phyloP scores from a whole-genome alignment of 2,888 invertebrate species.

The Lithophane ornitopus region DNA sequence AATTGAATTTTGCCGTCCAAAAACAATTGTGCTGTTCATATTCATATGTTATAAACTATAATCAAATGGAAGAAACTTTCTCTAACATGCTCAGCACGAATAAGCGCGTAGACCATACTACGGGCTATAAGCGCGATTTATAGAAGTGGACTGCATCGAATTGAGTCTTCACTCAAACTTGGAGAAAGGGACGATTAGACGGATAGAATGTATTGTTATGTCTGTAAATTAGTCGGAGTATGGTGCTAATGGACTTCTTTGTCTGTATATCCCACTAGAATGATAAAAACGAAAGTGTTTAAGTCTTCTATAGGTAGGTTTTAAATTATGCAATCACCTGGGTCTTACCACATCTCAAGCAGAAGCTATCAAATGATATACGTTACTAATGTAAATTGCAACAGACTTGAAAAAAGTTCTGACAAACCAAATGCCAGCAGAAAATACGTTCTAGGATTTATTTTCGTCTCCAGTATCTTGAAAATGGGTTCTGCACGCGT shows the following conservation, averaged over 20 bases:
- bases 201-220: conserved; percentile 35
- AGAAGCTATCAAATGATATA: not conserved
- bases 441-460: not conserved
- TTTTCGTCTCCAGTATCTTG: not conserved
- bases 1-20: conserved; percentile 45
- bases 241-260: conserved; percentile 45
- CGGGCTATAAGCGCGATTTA: conserved; percentile 72
- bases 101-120: conserved; percentile 72
- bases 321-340: conserved; percentile 6
- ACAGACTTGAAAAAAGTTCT: not conserved
- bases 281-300: conserved; percentile 29
- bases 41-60: conserved; percentile 53
- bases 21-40: conserved; percentile 47
- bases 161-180: conserved; percentile 54
- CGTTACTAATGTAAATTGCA: not conserved
- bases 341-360: not conserved
- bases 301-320: not conserved
- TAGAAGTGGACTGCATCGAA: conserved; percentile 75
- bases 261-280: conserved; percentile 20
- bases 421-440: no score
- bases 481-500: not conserved
- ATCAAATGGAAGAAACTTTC: conserved; percentile 69
- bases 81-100: conserved; percentile 74
- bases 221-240: conserved; percentile 19
- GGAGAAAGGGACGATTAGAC: conserved; percentile 62